phyloP scores from a whole-genome alignment of 2,797 vertebrate genomes.

The Muscicapa comitata region DNA sequence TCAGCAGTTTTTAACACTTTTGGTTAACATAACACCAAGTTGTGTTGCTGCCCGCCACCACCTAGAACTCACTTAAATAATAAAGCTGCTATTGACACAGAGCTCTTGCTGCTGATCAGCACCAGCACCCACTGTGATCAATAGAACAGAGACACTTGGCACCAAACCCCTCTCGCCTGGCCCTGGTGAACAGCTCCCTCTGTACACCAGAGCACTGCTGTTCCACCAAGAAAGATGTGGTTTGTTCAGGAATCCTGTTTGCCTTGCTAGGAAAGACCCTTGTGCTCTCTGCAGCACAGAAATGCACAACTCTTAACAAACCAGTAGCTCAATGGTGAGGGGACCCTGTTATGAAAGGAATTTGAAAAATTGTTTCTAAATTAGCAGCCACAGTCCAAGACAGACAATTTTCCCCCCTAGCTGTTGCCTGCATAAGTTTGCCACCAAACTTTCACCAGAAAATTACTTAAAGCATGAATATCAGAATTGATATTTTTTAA shows the following conservation, averaged over 20 bases:
- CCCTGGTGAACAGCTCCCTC: not conserved
- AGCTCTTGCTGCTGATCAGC: not conserved
- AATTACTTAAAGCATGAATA: not conserved
- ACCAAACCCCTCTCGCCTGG: not conserved
- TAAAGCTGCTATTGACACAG: accelerated
- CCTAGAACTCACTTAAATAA: not conserved
- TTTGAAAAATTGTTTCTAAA: not conserved
- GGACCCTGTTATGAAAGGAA: not conserved
- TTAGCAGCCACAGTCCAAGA: not conserved
- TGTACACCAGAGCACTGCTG: not conserved
- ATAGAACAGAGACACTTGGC: not conserved
- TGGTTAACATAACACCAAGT: not conserved
- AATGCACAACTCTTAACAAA: not conserved
- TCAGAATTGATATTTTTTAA: not conserved
- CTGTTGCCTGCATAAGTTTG: accelerated
- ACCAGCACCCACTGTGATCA: not conserved
- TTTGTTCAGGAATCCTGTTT: not conserved
- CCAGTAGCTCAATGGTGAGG: accelerated
- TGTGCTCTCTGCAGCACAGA: not conserved
- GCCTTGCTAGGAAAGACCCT: accelerated
- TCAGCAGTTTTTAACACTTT: not conserved
- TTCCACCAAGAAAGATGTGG: not conserved
- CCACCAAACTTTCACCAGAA: not conserved
- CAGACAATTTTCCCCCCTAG: not conserved
- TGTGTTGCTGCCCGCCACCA: not conserved